Conservation (phyloP, 2,797 vertebrate genomes). For the Myotis daubentonii region DNA sequence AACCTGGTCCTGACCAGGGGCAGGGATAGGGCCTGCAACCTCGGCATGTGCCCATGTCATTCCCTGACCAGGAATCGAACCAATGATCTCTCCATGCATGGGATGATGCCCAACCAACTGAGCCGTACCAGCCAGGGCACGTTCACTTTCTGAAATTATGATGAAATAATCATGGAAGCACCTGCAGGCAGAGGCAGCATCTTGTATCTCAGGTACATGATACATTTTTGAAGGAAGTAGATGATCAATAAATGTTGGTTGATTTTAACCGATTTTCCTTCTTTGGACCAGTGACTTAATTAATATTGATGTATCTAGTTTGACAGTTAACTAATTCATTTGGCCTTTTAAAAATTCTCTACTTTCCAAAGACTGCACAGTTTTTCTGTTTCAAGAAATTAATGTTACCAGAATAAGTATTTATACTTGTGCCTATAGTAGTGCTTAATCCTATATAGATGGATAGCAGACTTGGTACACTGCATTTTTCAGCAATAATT, state of each 20-base stretch:
- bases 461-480: conserved; percentile 26
- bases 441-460: conserved; percentile 3
- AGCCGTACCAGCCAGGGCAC: background rate
- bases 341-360: background rate
- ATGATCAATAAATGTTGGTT: background rate
- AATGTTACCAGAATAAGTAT: conserved; percentile 43
- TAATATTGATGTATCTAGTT: background rate
- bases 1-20: no score
- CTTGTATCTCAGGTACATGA: background rate
- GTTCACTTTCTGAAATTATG: background rate
- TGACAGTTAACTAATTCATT: background rate
- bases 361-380: background rate
- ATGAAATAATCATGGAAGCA: background rate
- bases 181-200: background rate
- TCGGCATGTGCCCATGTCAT: no score
- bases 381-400: conserved; percentile 20
- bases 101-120: background rate
- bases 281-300: background rate
- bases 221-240: conserved; percentile 23
- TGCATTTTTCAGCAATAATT: background rate
- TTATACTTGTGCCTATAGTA: conserved; percentile 44
- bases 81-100: background rate
- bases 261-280: conserved; percentile 12
- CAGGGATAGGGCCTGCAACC: background rate
- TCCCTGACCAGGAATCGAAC: background rate